Percentiles rank a stretch among this genome's conserved stretches.
Evolutionary conservation across 2,113 vertebrate genomes (phyloP).

Genomic region (Brienomyrus brachyistius): DNA sequence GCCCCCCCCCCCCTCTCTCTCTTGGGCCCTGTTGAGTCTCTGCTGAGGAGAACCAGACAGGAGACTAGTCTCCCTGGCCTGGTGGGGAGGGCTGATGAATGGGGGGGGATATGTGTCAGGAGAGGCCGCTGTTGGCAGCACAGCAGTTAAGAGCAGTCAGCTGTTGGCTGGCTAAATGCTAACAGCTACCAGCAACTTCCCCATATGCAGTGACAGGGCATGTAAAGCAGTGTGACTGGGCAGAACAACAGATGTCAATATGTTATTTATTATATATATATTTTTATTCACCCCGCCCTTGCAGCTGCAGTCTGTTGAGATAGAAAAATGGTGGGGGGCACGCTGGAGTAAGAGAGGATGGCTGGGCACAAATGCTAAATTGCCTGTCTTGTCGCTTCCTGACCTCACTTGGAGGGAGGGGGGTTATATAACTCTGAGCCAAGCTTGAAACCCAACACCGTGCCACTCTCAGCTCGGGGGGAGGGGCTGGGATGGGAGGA

Average conservation of each 20-base stretch:
- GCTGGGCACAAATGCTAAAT: slow-evolving; percentile 24
- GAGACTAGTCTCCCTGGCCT: not conserved
- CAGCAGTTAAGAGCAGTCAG: not conserved
- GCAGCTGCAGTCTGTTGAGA: not conserved
- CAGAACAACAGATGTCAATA: not conserved
- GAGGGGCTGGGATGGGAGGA: slow-evolving; percentile 25
- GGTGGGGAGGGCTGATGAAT: not conserved
- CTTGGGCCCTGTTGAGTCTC: not conserved
- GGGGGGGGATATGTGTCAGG: not conserved
- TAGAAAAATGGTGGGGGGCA: not conserved
- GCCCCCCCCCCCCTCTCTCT: not conserved
- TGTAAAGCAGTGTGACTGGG: not conserved
- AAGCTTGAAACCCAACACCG: slow-evolving; percentile 53
- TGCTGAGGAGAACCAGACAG: not conserved
- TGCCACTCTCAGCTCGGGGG: slow-evolving; percentile 28
- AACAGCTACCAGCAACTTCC: not conserved
- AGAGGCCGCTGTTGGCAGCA: not conserved
- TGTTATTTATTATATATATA: not conserved
- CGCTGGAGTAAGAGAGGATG: slow-evolving; percentile 11
- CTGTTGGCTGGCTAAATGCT: not conserved
- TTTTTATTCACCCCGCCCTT: not conserved
- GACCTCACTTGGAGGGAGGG: slow-evolving; percentile 38
- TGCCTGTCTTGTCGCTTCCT: slow-evolving; percentile 47
- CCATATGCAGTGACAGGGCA: not conserved
- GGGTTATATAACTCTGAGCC: slow-evolving; percentile 56